Base-by-base conservation (phyloP, 2,113 vertebrate species). In the Hippocampus mohnikei region DNA sequence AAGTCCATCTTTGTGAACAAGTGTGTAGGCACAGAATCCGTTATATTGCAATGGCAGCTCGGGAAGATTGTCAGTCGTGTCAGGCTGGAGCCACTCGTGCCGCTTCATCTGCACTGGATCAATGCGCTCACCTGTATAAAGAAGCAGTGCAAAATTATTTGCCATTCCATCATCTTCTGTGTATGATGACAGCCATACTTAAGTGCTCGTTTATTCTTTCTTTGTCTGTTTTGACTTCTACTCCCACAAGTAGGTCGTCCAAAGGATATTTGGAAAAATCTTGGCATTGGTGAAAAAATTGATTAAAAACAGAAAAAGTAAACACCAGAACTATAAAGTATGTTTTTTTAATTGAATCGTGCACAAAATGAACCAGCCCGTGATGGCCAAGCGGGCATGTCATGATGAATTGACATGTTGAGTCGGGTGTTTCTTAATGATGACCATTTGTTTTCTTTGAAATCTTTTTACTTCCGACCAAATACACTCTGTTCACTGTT, bases 81-180 rank as follows among this genome's bases (percentile, higher is more conserved):
- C 94, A 84, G 94, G 94, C 67, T 95, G 93, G 81, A 96, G 82
- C 96, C 97, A 99, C 13, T 98, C 94, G 18, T 86, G 87, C 27
- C 81, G 79, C 55, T 81, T 77, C 73, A 93, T 92, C 83, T 95
- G 89, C 12, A 46, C 71, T 62, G 77, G 76, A 73, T 88, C 77
- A 13, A 98, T 86, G 55, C 70, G 90, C 15, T 90, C 88, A 65
- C 78, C 96, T 98, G 84, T 42, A 89, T 80, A 52, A 66, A 50
- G 67, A 46, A 73, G 33, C 33, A 37, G 40, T 40, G 53, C 46
- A 61, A n/a, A 20, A 25, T 16, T 25, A 37, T n/a, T 33, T 12
- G 27, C 9, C 29, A 40, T 23, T 18, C 10, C 23, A 52, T 33
- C 9, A 29, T 46, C 9, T 5, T 58, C 8, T 56, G 18, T 13